Conservation (phyloP, 2,113 vertebrate species). For the Sturnira hondurensis region DNA sequence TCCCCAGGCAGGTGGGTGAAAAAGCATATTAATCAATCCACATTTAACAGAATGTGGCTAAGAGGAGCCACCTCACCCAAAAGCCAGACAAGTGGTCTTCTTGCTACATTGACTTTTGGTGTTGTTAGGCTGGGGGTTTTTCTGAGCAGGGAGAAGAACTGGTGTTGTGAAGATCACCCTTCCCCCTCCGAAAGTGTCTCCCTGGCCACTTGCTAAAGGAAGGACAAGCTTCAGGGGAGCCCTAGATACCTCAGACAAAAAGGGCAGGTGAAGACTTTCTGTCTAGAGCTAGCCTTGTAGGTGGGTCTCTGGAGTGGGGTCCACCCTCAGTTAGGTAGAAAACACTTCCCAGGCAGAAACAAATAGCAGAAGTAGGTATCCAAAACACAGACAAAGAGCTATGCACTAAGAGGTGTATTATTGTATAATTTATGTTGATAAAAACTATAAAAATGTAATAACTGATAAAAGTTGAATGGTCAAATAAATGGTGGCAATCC, state of each 20-base stretch:
- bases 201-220: background rate
- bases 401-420: background rate
- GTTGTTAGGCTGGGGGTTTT: background rate
- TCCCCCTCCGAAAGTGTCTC: background rate
- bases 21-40: background rate
- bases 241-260: background rate
- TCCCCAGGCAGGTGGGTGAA: background rate
- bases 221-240: background rate
- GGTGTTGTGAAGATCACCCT: background rate
- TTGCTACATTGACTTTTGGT: background rate
- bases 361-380: background rate
- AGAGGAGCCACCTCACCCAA: background rate
- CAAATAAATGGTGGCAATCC: background rate
- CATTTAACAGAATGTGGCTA: background rate
- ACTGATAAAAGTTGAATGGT: background rate
- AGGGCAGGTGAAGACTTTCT: background rate
- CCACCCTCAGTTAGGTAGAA: background rate
- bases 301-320: background rate
- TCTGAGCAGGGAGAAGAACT: background rate
- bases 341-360: background rate
- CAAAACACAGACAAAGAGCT: background rate
- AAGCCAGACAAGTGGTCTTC: background rate
- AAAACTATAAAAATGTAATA: background rate
- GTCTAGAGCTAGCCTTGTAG: background rate
- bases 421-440: background rate